Conservation (phyloP, 2,888 invertebrate genomes). For the Parelbella ahira region DNA sequence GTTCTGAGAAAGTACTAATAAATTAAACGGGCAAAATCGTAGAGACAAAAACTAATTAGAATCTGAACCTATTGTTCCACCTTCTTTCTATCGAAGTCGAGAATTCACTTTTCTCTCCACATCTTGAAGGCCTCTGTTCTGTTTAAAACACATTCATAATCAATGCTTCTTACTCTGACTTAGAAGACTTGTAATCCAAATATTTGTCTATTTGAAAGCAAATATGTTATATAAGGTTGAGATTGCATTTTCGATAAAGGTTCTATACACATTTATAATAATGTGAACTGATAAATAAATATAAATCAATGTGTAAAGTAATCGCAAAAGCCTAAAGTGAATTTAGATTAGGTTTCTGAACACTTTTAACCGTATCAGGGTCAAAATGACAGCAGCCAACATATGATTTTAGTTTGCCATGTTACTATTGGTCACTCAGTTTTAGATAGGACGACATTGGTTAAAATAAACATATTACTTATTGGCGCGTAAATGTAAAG, state of each 20-base stretch:
- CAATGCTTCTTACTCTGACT: too few species aligned
- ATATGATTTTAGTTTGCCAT: slow-evolving; percentile 35
- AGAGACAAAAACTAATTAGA: slow-evolving; percentile 50
- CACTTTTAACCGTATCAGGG: neutral
- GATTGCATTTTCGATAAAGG: too few species aligned
- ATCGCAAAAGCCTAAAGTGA: too few species aligned
- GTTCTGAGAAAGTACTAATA: slow-evolving; percentile 38
- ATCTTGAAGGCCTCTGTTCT: slow-evolving; percentile 27
- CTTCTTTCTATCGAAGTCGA: neutral
- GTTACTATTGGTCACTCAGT: slow-evolving; percentile 35
- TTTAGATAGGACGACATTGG: slow-evolving; percentile 12
- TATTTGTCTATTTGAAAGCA: too few species aligned
- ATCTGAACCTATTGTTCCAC: slow-evolving; percentile 40
- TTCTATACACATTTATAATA: too few species aligned
- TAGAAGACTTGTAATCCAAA: too few species aligned
- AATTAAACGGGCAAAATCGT: slow-evolving; percentile 38
- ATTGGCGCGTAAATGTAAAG: too few species aligned
- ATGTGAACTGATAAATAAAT: too few species aligned
- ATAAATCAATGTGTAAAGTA: too few species aligned
- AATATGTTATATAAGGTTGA: too few species aligned
- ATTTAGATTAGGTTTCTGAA: slow-evolving; percentile 6
- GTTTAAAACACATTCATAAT: slow-evolving; percentile 26
- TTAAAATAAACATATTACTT: too few species aligned
- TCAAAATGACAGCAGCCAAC: slow-evolving; percentile 41
- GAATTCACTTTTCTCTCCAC: slow-evolving; percentile 16